Evolutionary conservation across 2,888 invertebrate genomes (phyloP), one percentile per base, ranked within the genome.

Genomic region (Heliconius erato): DNA sequence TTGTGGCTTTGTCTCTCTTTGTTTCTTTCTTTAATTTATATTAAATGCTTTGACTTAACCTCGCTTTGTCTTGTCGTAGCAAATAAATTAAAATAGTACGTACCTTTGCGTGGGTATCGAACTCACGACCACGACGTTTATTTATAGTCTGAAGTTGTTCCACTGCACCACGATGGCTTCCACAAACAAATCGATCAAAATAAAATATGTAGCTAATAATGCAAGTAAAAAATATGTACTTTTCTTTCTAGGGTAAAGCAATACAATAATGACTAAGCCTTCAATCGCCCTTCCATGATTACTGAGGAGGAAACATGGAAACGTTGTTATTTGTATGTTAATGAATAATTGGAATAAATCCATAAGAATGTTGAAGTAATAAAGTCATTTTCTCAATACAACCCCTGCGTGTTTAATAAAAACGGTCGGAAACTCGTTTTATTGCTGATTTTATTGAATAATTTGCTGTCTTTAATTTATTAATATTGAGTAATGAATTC

Each of bases 351-450:
- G 54, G 65, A 80, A 85, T 74, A 77, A 83, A 82, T 83, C 80
- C 81, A 83, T 81, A 83, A 71, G 68, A 82, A 84, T 83, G 69
- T 71, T 65, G 79, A 78, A 32, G 72, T 84, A 83, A 85, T 87
- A 84, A 85, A 86, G 85, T 86, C 80, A 85, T 86, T 85, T 82
- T 82, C 83, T 82, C 85, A 84, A 80, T 79, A 69, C 82, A 80
- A 79, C 79, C 85, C 84, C 86, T 83, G 85, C 83, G 81, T 84
- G 80, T 80, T 83, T 84, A 85, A 86, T 87, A 87, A 86, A 86
- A 84, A 80, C 74, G 82, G 69, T 84, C 84, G 86, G 85, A 84
- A 83, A 84, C 84, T 84, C 84, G 78, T 87, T 88, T 88, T 86
- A 87, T 83, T 84, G 84, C 84, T 72, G 72, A 69, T 74, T 67